Conservation (phyloP, 2,113 vertebrate genomes). For the Channa argus region DNA sequence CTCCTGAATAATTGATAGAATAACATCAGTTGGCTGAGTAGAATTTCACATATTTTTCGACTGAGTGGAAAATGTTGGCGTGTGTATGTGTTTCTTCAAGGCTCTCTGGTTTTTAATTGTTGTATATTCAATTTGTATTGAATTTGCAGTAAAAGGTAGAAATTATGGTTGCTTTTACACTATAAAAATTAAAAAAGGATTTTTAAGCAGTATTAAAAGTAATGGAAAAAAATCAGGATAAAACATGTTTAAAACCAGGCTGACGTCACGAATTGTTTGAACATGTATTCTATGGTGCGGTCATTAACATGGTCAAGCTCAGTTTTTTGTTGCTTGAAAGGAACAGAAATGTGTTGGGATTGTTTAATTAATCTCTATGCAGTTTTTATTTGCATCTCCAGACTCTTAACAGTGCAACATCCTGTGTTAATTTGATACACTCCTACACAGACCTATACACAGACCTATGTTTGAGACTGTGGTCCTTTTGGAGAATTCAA, state of each 20-base stretch:
- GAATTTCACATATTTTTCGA: conserved; percentile 64
- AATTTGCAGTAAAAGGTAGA: conserved; percentile 10
- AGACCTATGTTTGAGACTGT: too few relatives aligned
- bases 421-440: conserved; percentile 37
- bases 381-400: conserved; percentile 38
- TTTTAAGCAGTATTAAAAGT: conserved; percentile 26
- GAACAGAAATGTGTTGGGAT: too few relatives aligned
- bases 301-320: too few relatives aligned
- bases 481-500: too few relatives aligned
- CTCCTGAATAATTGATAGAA: conserved; percentile 75
- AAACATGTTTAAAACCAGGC: not conserved
- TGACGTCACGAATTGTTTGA: too few relatives aligned
- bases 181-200: not conserved
- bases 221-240: not conserved
- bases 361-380: not conserved
- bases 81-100: conserved; percentile 55
- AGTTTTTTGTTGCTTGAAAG: too few relatives aligned
- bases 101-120: conserved; percentile 66
- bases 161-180: conserved; percentile 35
- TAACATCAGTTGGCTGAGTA: conserved; percentile 60
- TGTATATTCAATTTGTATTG: conserved; percentile 52
- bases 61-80: conserved; percentile 44
- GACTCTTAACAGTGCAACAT: conserved; percentile 29
- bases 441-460: too few relatives aligned
- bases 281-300: too few relatives aligned